Conservation (phyloP, 2,797 vertebrate genomes). For the Oreochromis mossambicus region DNA sequence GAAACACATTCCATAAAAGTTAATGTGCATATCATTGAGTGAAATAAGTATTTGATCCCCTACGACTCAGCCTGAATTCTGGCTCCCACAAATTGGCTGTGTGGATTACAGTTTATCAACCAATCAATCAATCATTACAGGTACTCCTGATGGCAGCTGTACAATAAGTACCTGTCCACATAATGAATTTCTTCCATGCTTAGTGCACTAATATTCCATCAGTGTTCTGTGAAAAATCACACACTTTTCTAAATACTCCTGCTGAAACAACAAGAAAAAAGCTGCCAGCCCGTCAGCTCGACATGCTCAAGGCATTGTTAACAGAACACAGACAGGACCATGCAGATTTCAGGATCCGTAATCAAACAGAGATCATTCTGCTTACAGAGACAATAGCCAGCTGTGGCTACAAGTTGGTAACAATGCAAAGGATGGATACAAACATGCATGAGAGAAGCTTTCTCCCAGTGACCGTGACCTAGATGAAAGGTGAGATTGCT, state of each 20-base stretch:
- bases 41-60: neutral
- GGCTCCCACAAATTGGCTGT: neutral
- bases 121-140: neutral
- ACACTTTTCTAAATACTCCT: neutral
- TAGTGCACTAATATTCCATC: neutral
- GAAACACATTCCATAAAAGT: neutral
- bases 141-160: neutral
- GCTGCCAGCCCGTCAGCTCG: neutral
- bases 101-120: neutral
- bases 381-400: neutral
- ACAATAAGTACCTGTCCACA: neutral
- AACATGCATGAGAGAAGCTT: neutral
- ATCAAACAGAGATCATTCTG: neutral
- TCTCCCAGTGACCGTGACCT: neutral
- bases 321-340: neutral
- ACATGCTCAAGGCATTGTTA: neutral
- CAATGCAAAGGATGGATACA: neutral
- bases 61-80: too few relatives aligned
- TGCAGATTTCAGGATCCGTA: neutral
- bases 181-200: neutral
- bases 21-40: neutral
- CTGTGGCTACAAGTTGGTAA: neutral
- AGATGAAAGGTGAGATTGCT: neutral
- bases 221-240: neutral
- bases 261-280: neutral